A percentile compares a stretch with the other conserved stretches of the same genome.
Conservation (phyloP, 2,888 invertebrate genomes). For the Electrophaes corylata region DNA sequence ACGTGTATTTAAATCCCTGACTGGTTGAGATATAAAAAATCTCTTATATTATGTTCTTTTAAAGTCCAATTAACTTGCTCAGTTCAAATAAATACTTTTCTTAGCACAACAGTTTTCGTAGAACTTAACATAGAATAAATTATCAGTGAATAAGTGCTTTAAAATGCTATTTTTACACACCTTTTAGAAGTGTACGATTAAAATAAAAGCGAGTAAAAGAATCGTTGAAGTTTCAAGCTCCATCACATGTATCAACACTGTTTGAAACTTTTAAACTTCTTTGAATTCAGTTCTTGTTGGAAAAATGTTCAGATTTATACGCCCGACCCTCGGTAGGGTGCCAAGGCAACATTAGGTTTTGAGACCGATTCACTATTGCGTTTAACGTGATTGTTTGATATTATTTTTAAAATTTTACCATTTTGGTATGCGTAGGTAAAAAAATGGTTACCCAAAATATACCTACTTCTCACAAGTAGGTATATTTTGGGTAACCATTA, state of each 20-base stretch:
- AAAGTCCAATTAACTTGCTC: too few species aligned
- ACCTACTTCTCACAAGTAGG: too few species aligned
- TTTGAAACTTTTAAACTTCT: constrained; percentile 60
- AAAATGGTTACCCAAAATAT: too few species aligned
- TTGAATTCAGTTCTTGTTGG: constrained; percentile 52
- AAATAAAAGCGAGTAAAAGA: constrained; percentile 34
- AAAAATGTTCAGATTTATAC: constrained; percentile 64
- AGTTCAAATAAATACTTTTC: too few species aligned
- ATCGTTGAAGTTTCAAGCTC: constrained; percentile 49
- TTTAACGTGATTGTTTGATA: not conserved
- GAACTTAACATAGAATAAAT: constrained; percentile 24
- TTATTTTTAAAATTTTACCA: not conserved
- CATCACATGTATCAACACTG: constrained; percentile 62
- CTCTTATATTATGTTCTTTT: too few species aligned
- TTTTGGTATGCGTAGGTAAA: too few species aligned
- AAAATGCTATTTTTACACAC: constrained; percentile 19
- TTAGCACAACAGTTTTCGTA: not conserved
- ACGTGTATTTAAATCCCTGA: too few species aligned
- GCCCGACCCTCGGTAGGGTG: constrained; percentile 36
- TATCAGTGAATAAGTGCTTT: constrained; percentile 28
- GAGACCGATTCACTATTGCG: not conserved
- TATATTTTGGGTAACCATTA: too few species aligned
- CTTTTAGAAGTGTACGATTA: constrained; percentile 32
- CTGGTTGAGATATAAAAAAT: too few species aligned
- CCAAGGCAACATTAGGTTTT: not conserved